Evolutionary conservation across 2,888 invertebrate genomes (phyloP).

Genomic region (Homarus gammarus): DNA sequence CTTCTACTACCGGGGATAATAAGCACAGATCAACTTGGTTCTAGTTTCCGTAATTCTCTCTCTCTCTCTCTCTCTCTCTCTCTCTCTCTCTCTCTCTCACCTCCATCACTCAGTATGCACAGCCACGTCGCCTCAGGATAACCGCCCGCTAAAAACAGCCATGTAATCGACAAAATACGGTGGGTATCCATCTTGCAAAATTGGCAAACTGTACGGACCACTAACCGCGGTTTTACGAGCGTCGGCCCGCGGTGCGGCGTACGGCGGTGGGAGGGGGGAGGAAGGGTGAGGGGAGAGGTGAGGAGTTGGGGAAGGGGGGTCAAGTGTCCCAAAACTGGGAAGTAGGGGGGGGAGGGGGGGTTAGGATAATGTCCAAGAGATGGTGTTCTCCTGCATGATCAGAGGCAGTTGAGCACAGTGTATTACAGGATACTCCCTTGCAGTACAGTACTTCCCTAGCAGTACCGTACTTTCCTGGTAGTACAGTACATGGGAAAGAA

Average conservation of each 20-base stretch:
- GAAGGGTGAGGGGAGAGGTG: background rate
- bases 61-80: too few species aligned
- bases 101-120: conserved; percentile 5
- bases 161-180: background rate
- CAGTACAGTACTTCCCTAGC: too few species aligned
- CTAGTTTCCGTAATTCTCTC: too few species aligned
- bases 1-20: too few species aligned
- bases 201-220: conserved; percentile 10
- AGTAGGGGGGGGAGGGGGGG: too few species aligned
- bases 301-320: background rate
- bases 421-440: too few species aligned
- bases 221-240: background rate
- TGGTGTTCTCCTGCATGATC: too few species aligned
- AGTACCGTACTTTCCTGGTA: too few species aligned
- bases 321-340: background rate
- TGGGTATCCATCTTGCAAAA: background rate
- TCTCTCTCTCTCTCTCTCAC: conserved; percentile 26
- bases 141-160: conserved; percentile 23
- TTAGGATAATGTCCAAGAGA: too few species aligned
- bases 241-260: background rate
- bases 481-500: background rate
- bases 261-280: background rate
- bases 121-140: conserved; percentile 24
- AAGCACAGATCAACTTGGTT: too few species aligned
- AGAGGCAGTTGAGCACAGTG: too few species aligned